Percentiles rank a stretch among this genome's conserved stretches.
Evolutionary conservation across 2,113 vertebrate genomes (phyloP).

Genomic region (Archilochus colubris): DNA sequence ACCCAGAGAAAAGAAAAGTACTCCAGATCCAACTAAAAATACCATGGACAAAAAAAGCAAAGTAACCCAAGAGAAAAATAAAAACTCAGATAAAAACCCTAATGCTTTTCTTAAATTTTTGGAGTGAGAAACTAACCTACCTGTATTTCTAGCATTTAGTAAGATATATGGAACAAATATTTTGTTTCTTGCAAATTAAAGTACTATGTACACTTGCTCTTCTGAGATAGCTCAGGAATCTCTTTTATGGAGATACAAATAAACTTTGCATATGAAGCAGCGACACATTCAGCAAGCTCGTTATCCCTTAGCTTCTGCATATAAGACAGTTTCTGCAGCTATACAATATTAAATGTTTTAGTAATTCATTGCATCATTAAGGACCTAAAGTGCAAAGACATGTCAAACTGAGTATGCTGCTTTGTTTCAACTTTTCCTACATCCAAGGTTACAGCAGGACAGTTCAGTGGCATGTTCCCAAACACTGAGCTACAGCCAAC

Average conservation of each 20-base stretch:
- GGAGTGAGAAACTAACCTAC: not conserved
- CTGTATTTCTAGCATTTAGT: not conserved
- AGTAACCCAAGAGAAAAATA: not conserved
- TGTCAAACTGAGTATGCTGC: constrained; percentile 22
- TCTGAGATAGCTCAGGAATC: not conserved
- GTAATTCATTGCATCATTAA: constrained; percentile 59
- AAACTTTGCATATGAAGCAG: not conserved
- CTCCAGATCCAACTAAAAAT: not conserved
- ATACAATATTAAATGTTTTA: constrained; percentile 29
- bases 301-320: not conserved
- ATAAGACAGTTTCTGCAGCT: not conserved
- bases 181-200: not conserved
- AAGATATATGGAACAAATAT: not conserved
- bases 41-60: not conserved
- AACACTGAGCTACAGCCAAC: constrained; percentile 34
- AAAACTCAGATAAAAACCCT: not conserved
- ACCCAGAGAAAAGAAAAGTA: not conserved
- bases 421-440: constrained; percentile 49
- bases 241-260: not conserved
- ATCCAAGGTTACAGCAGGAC: constrained; percentile 50
- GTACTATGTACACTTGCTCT: not conserved
- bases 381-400: constrained; percentile 31
- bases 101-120: not conserved
- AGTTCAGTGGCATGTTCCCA: constrained; percentile 44
- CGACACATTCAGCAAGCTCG: not conserved